Evolutionary conservation across 1,140 invertebrate species (phyloP), one percentile per base, ranked within the genome.

Genomic region (Heliconius nattereri): DNA sequence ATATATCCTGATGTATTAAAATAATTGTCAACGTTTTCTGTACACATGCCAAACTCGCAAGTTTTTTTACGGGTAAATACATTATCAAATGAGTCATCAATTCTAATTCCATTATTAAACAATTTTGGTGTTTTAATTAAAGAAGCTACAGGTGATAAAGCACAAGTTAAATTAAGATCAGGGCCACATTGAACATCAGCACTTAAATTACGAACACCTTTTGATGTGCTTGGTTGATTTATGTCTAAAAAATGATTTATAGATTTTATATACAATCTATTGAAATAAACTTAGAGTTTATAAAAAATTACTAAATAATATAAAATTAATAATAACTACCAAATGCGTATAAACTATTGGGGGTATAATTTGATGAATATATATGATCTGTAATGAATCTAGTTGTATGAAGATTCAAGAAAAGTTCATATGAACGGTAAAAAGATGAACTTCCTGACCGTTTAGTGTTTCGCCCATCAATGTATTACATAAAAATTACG

Each of bases 101-200:
- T 91, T 84, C 87, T 89, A 40, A 90, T 82, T 16, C 84, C 87
- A 13, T 85, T 84, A 29, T 82, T 60, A 75, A 85, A 86, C 54
- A 83, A 75, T 37, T 85, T 87, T n/a, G 88, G 78, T 8, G 87
- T 75, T 73, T 80, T 86, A 3, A 83, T 81, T 35, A 88, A 80
- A 23, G 88, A 92, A 7, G 86, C 90, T 8, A 85, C 83, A 3
- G 88, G 78, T 45, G 89, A 88, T 26, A 86, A 75, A 23, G 83
- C 72, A 76, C 80, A 82, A 71, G 74, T 29, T 20, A 81, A 49
- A 71, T 75, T 75, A 66, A 80, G 57, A 76, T 93, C 92, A 7
- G 92, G 86, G n/a, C 93, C 90, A 80, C 93, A 94, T 79, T 94
- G 92, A 11, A 87, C 91, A 74, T 94, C 92, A 78, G 90, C 87